Conservation (phyloP, 2,113 vertebrate genomes). For the Petaurus breviceps region DNA sequence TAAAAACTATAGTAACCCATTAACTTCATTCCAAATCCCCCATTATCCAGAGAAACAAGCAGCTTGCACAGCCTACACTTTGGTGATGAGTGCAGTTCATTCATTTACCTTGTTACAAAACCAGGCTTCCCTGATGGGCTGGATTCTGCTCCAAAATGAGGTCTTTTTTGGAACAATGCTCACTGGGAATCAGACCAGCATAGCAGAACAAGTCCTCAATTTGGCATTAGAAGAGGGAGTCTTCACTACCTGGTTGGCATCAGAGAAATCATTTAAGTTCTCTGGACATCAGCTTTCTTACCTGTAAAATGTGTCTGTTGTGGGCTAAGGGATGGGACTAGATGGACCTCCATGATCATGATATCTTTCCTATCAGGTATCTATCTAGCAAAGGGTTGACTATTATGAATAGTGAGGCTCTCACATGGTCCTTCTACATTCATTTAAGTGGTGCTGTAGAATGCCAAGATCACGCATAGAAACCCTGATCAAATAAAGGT, state of each 20-base stretch:
- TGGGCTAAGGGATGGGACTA: background rate
- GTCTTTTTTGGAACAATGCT: background rate
- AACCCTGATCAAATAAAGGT: background rate
- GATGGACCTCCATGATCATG: background rate
- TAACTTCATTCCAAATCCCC: slow-evolving; percentile 61
- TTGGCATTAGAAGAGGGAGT: background rate
- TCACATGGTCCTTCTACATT: background rate
- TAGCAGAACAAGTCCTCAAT: background rate
- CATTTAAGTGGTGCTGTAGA: background rate
- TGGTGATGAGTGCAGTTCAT: slow-evolving; percentile 18
- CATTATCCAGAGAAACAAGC: slow-evolving; percentile 30
- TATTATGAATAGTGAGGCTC: background rate
- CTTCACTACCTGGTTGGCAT: background rate
- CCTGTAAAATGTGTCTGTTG: background rate
- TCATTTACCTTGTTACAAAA: slow-evolving; percentile 65
- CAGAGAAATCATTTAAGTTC: background rate
- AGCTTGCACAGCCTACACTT: slow-evolving; percentile 50
- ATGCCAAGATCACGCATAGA: background rate
- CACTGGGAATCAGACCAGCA: background rate
- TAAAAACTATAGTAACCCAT: slow-evolving; percentile 71
- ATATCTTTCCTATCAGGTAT: background rate
- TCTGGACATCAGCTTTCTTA: background rate
- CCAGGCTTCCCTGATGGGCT: slow-evolving; percentile 5
- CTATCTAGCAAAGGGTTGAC: background rate
- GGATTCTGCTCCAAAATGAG: background rate